Evolutionary conservation across 2,797 vertebrate species (phyloP).

Genomic region (Amblyopsis hoosieri): DNA sequence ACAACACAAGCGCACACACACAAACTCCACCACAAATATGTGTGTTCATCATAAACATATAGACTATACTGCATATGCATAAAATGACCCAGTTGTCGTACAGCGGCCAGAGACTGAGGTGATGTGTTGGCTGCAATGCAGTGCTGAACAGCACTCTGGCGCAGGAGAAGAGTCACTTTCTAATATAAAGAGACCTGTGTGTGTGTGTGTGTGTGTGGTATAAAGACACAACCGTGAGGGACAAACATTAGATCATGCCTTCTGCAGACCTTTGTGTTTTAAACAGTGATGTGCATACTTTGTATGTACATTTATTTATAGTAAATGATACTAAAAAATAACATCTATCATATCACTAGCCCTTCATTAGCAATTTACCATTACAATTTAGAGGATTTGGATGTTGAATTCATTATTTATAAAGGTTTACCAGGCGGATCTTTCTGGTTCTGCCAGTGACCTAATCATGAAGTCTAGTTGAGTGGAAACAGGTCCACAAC

Average conservation of each 20-base stretch:
- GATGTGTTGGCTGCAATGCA: not conserved
- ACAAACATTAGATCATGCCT: not conserved
- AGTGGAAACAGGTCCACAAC: constrained; percentile 24
- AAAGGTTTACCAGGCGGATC: too few species aligned
- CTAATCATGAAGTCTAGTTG: not conserved
- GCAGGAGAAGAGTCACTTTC: not conserved
- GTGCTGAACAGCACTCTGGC: not conserved
- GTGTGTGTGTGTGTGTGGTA: not conserved
- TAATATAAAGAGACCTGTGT: not conserved
- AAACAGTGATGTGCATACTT: too few species aligned
- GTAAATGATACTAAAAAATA: too few species aligned
- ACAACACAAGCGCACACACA: not conserved
- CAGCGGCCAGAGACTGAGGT: not conserved
- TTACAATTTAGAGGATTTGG: not conserved
- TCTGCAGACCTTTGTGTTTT: not conserved
- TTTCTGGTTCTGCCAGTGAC: not conserved
- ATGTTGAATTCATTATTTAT: not conserved
- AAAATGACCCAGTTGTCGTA: not conserved
- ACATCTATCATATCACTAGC: too few species aligned
- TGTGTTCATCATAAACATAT: not conserved
- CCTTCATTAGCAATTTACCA: not conserved
- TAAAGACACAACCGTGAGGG: too few species aligned
- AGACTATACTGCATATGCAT: not conserved
- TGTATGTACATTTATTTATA: too few species aligned
- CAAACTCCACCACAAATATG: not conserved